A percentile compares a stretch with the other conserved stretches of the same genome.
Conservation (phyloP, 2,888 invertebrate species). For the Agriotes lineatus region DNA sequence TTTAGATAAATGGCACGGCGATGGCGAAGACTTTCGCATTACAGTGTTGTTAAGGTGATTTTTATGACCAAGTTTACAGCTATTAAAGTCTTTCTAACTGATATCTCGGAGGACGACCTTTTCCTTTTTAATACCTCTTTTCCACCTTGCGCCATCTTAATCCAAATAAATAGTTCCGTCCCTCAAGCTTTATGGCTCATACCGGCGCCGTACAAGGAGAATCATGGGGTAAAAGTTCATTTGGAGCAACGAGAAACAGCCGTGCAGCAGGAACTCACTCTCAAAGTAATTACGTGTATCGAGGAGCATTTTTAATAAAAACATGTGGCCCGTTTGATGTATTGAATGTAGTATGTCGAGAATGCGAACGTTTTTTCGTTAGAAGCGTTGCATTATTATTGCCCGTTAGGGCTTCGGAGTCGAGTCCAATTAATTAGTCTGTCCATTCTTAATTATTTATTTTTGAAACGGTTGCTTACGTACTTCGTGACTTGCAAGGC, state of each 20-base stretch:
- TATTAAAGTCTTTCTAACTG: conserved; percentile 38
- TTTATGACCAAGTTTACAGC: conserved; percentile 36
- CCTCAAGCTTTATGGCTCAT: conserved; percentile 41
- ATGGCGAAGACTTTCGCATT: conserved; percentile 22
- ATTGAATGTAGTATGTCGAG: conserved; percentile 33
- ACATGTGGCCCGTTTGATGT: conserved; percentile 51
- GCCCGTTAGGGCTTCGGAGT: not conserved
- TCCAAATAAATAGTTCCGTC: conserved; percentile 46
- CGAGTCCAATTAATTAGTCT: no score
- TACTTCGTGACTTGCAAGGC: not conserved
- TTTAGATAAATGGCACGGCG: conserved; percentile 14
- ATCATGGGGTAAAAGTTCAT: conserved; percentile 46
- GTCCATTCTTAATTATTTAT: no score
- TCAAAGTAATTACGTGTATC: conserved; percentile 43
- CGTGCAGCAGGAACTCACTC: conserved; percentile 27
- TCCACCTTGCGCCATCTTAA: conserved; percentile 41
- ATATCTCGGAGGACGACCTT: conserved; percentile 47
- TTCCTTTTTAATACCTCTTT: conserved; percentile 32
- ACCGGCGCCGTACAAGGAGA: conserved; percentile 34
- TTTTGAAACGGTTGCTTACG: not conserved
- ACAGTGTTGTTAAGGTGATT: conserved; percentile 34
- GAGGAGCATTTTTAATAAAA: conserved; percentile 49
- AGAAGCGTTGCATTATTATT: conserved; percentile 11
- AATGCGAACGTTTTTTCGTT: conserved; percentile 15
- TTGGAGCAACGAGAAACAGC: conserved; percentile 38